Evolutionary conservation across 2,113 vertebrate genomes (phyloP), one percentile per base, ranked within the genome.

Genomic region (Pagrus major): DNA sequence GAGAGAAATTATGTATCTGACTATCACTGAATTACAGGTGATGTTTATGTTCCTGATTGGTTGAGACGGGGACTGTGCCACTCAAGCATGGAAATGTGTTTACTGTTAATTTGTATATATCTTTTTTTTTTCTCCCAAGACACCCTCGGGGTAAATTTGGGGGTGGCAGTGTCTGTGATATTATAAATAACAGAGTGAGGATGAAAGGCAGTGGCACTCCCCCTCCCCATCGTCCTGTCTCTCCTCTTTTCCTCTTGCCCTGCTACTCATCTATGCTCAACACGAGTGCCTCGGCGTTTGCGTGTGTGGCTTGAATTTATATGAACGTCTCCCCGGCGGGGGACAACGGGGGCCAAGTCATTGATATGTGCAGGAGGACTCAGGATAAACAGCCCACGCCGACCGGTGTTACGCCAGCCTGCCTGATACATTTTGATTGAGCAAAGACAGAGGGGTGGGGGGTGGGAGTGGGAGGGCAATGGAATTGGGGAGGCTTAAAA

Each of bases 271-370:
- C 93, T 90, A 94, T 94, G 94, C 93, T 91, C 85, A 71, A 93
- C 94, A 95, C 92, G 94, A 92, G 92, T 87, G 88, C 81, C 86
- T 91, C 86, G 63, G 81, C 89, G 88, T 88, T 88, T 69, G 88
- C 44, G 91, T 89, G 94, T 91, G 94, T 94, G 95, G 94, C 94
- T 95, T 90, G 94, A 95, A 95, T 96, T 93, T 94, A 90, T 94
- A 94, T 94, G 90, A 94, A 91, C 84, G 87, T 88, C 88, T 88
- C 91, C 90, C 88, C 64, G 67, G 81, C 88, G 75, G 78, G 92
- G 92, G 91, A 73, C 80, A 59, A 82, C 82, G 84, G 88, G 90
- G 86, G 83, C 88, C 77, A 66, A 92, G 92, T 94, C 94, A 95
- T 94, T 95, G 94, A 94, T 95, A 95, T 95, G 94, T 95, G 93